Conservation (phyloP, 2,113 vertebrate species). For the Menura novaehollandiae region DNA sequence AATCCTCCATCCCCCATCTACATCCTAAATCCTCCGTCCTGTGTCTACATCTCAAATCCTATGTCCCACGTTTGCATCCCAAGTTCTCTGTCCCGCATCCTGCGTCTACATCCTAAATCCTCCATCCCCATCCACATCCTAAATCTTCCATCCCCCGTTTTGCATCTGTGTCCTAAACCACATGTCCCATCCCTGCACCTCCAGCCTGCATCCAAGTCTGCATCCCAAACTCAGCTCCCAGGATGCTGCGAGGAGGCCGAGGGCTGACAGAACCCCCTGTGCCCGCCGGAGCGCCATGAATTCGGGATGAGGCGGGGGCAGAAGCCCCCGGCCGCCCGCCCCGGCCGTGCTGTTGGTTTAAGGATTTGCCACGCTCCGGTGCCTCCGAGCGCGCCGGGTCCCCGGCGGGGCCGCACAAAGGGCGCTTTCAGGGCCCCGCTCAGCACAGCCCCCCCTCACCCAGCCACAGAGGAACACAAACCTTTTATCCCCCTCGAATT, state of each 20-base stretch:
- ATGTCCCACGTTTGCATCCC: neutral
- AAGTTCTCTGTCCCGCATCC: neutral
- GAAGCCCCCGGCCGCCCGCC: neutral
- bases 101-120: neutral
- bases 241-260: rapidly evolving
- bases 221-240: rapidly evolving
- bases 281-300: neutral
- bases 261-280: rapidly evolving
- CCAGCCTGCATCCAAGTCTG: neutral
- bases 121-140: neutral
- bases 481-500: neutral
- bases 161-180: too few relatives aligned
- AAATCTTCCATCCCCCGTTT: neutral
- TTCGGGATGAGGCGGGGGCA: neutral
- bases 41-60: neutral
- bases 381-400: neutral
- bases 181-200: neutral
- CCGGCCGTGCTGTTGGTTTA: neutral
- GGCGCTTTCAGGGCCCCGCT: neutral
- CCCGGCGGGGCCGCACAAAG: neutral
- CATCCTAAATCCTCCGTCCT: neutral
- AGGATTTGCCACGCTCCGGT: conserved; percentile 8
- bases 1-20: rapidly evolving
- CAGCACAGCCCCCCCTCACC: neutral
- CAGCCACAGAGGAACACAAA: neutral